Conservation (phyloP, 2,113 vertebrate genomes). For the Carettochelys insculpta region DNA sequence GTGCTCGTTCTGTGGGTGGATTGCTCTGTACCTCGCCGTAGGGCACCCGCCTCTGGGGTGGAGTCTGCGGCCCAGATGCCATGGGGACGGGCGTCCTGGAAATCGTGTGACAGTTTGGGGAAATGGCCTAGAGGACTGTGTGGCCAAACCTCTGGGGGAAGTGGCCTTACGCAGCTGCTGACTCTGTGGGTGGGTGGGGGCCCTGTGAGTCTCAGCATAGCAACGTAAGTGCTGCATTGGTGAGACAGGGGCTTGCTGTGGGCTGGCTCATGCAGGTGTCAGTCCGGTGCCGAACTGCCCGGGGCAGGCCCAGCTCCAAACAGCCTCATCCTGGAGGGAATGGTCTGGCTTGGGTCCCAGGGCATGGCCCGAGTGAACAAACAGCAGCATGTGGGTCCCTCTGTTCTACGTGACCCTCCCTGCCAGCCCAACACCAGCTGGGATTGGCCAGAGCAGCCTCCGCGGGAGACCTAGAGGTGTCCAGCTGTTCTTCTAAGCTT, state of each 20-base stretch:
- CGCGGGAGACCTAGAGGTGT: background rate
- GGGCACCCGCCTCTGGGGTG: background rate
- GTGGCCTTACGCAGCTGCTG: background rate
- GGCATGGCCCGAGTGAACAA: background rate
- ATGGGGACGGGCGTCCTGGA: background rate
- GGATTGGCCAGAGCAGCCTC: background rate
- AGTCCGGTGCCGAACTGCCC: background rate
- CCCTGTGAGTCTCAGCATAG: too few species aligned
- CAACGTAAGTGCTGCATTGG: background rate
- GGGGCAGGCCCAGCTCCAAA: background rate
- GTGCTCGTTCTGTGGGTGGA: background rate
- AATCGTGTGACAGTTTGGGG: background rate
- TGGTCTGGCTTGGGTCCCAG: background rate
- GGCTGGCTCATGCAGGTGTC: background rate
- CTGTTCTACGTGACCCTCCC: background rate
- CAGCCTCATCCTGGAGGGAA: background rate
- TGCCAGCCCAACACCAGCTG: background rate
- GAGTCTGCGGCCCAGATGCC: background rate
- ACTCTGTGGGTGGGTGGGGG: background rate
- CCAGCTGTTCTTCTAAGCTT: background rate
- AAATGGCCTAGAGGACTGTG: background rate
- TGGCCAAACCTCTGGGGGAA: background rate
- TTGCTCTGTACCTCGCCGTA: background rate
- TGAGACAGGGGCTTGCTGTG: background rate
- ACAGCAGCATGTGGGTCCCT: background rate